Conservation (phyloP, 2,113 vertebrate genomes). For the Brachyistius frenatus region DNA sequence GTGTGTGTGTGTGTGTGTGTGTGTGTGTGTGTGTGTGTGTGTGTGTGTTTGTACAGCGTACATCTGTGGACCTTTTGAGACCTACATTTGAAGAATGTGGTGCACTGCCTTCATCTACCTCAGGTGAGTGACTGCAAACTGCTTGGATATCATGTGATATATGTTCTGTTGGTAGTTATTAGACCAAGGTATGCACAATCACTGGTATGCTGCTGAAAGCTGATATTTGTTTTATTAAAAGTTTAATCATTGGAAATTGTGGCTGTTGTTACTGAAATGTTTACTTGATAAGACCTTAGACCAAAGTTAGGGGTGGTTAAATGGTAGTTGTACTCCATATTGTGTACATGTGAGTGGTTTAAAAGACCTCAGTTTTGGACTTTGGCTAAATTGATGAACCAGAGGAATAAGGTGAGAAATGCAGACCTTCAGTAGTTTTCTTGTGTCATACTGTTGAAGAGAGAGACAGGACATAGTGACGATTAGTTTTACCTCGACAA, state of each 20-base stretch:
- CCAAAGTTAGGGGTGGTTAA: background rate
- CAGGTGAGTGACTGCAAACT: conserved; percentile 64
- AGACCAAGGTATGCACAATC: background rate
- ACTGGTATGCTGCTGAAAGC: background rate
- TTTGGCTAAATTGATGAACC: too few species aligned
- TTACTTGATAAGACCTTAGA: background rate
- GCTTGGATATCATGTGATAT: background rate
- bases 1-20: background rate
- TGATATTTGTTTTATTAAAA: too few species aligned
- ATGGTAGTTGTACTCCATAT: too few species aligned
- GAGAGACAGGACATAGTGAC: too few species aligned
- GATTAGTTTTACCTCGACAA: too few species aligned
- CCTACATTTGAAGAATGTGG: conserved; percentile 37
- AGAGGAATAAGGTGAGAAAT: background rate
- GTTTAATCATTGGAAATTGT: background rate
- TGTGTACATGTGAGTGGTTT: too few species aligned
- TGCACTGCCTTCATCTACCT: conserved; percentile 36
- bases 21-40: conserved; percentile 19
- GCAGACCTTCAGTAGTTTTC: too few species aligned
- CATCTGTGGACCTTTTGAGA: conserved; percentile 76
- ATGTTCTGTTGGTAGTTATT: background rate
- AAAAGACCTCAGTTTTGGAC: too few species aligned
- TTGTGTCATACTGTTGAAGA: too few species aligned
- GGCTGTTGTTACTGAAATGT: background rate
- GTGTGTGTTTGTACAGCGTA: conserved; percentile 72